Evolutionary conservation across 2,797 vertebrate genomes (phyloP), one percentile per base, ranked within the genome.

Genomic region (Eulemur mongoz): DNA sequence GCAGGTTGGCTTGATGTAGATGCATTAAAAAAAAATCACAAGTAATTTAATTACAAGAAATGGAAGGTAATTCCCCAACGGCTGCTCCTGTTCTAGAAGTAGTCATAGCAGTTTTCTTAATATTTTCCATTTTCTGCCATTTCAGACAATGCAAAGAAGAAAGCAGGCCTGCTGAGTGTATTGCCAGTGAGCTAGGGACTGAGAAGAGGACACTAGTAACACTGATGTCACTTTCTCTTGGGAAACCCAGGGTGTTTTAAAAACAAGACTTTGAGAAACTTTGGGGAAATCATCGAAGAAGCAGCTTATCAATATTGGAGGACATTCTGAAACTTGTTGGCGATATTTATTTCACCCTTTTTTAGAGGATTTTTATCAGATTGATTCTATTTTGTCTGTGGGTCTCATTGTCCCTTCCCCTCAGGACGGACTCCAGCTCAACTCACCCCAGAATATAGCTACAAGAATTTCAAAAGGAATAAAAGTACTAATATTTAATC

Each of bases 51-150:
- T 89, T 91, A 67, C 9, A 89, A 89, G 82, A 93, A 94, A 89
- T 78, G 30, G 54, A 93, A 96, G 89, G 23, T 57, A 48, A 92
- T 81, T 96, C 82, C 43, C 48, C 30, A 67, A 69, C 43, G 79
- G 38, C 7, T 78, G 23, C 59, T 89, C 69, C 72, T 81, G 6
- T 94, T 76, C 67, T 25, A 73, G 61, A 95, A n/a, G 32, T 88
- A 85, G 79, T 91, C 70, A 81, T 93, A 87, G 80, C 40, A 89
- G 45, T 52, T 52, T 91, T 89, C 75, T 94, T 89, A 27, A 57
- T 89, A 82, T 35, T 94, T 97, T 95, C 67, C 85, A 54, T 82
- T 86, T 91, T 95, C 87, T 15, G 40, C n/a, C 35, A 70, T 88
- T 85, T 91, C 43, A 72, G 50, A 93, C 4, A 86, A 70, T 86